phyloP scores from a whole-genome alignment of 2,888 invertebrate genomes.

The Heliconius ethilla region DNA sequence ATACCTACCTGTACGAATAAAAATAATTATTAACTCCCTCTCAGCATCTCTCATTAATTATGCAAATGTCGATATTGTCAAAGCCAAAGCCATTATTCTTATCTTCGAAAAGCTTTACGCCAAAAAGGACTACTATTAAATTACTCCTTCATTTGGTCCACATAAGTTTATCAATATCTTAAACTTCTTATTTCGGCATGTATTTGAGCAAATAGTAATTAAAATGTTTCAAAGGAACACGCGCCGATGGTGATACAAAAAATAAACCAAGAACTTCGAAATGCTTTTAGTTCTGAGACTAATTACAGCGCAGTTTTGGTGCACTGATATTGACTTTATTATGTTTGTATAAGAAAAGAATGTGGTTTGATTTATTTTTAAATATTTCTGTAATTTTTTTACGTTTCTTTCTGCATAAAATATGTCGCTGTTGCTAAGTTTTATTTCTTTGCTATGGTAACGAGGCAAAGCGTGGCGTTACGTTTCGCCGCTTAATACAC shows the following conservation, averaged over 20 bases:
- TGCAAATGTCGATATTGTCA: conserved; percentile 14
- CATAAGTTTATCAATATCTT: conserved; percentile 24
- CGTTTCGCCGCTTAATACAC: too few relatives aligned
- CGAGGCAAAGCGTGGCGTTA: too few relatives aligned
- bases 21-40: not conserved
- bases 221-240: conserved; percentile 46
- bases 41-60: not conserved
- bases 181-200: conserved; percentile 34
- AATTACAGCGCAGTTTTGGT: conserved; percentile 36
- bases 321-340: conserved; percentile 23
- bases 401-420: not conserved
- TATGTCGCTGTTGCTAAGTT: not conserved
- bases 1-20: not conserved
- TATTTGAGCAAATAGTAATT: conserved; percentile 46
- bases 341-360: conserved; percentile 1
- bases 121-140: conserved; percentile 3
- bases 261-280: conserved; percentile 38
- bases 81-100: conserved; percentile 19
- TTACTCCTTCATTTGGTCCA: conserved; percentile 11
- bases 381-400: not conserved
- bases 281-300: conserved; percentile 42
- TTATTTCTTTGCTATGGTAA: too few relatives aligned
- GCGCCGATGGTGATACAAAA: conserved; percentile 40
- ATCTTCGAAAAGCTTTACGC: not conserved
- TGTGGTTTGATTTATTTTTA: not conserved